Percentiles rank a stretch among this genome's conserved stretches.
Evolutionary conservation across 2,888 invertebrate genomes (phyloP).

Genomic region (Fabriciana adippe): DNA sequence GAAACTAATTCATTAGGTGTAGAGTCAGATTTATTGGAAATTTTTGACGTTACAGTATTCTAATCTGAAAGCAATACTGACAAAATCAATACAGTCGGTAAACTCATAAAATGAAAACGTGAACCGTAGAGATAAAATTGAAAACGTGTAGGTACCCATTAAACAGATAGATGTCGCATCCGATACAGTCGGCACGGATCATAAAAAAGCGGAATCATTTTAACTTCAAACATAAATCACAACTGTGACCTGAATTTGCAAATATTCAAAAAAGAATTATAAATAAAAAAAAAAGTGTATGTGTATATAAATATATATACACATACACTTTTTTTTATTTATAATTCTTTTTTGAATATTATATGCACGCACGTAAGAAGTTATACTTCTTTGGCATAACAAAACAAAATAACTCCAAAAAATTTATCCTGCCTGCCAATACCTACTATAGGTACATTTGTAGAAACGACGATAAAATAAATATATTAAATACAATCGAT

Average conservation of each 20-base stretch:
- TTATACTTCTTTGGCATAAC: too few species aligned
- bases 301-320: too few species aligned
- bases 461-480: too few species aligned
- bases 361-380: background rate
- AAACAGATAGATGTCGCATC: background rate
- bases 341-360: too few species aligned
- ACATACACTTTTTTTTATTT: too few species aligned
- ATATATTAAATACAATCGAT: too few species aligned
- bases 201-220: background rate
- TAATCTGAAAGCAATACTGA: constrained; percentile 1
- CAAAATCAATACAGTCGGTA: constrained; percentile 6
- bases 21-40: too few species aligned
- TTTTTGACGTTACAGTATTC: too few species aligned
- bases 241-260: constrained; percentile 10
- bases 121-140: constrained; percentile 6
- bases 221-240: constrained; percentile 14
- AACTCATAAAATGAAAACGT: background rate
- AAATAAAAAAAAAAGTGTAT: background rate
- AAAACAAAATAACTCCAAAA: too few species aligned
- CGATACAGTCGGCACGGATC: background rate
- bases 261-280: background rate
- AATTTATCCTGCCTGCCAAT: too few species aligned
- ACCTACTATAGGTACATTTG: too few species aligned
- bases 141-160: background rate
- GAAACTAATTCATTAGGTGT: too few species aligned